phyloP scores from a whole-genome alignment of 2,113 vertebrate genomes.

The Lepidothrix coronata region DNA sequence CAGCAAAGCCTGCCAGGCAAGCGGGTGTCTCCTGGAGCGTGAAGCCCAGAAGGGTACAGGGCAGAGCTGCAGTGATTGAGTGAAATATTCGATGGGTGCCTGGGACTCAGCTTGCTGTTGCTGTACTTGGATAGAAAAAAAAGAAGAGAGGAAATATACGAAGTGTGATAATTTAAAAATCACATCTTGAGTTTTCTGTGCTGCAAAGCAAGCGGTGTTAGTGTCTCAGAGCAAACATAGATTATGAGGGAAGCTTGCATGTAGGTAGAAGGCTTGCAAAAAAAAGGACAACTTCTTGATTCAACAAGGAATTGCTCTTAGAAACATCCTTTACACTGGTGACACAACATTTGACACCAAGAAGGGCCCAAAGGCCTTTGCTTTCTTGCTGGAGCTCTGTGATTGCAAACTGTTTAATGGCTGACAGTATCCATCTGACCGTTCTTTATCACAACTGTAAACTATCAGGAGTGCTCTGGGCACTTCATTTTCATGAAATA shows the following conservation, averaged over 20 bases:
- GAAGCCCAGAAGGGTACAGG: neutral
- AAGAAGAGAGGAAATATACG: neutral
- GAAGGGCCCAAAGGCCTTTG: slow-evolving; percentile 43
- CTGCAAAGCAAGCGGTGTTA: neutral
- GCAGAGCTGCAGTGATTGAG: neutral
- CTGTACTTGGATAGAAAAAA: neutral
- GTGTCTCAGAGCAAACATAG: slow-evolving; percentile 4
- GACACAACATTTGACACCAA: slow-evolving; percentile 58
- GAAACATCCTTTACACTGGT: slow-evolving; percentile 33
- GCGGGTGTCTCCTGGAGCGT: neutral
- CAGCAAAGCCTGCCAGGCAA: neutral
- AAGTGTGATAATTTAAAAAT: neutral
- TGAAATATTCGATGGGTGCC: neutral
- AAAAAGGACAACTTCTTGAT: neutral
- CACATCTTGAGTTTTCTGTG: neutral
- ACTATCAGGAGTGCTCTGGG: slow-evolving; percentile 80
- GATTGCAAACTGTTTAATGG: slow-evolving; percentile 70
- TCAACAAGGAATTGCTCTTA: slow-evolving; percentile 10
- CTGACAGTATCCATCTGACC: slow-evolving; percentile 64
- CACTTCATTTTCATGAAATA: slow-evolving; percentile 97
- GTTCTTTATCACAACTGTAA: slow-evolving; percentile 78
- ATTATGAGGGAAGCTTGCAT: neutral
- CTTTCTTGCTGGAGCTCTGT: slow-evolving; percentile 34
- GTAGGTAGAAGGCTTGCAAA: neutral
- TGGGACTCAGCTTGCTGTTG: neutral